Percentiles rank a stretch among this genome's conserved stretches.
Conservation (phyloP, 2,113 vertebrate species). For the Colaptes auratus region DNA sequence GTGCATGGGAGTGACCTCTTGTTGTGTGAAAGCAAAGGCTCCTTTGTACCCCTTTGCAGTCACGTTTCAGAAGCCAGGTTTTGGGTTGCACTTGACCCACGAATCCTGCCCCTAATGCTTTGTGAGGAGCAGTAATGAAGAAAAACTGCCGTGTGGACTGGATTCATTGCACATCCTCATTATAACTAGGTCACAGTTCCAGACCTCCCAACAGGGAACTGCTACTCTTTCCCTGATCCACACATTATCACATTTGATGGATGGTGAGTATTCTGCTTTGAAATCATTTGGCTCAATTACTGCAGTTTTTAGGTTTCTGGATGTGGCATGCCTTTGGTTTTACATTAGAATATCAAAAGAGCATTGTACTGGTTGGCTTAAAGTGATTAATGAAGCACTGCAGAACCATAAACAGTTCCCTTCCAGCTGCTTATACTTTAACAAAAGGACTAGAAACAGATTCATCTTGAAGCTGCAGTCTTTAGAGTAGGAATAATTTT, state of each 20-base stretch:
- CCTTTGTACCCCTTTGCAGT: constrained; percentile 11
- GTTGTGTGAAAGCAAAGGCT: constrained; percentile 55
- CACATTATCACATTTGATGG: constrained; percentile 84
- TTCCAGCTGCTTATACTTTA: constrained; percentile 20
- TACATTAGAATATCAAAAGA: constrained; percentile 33
- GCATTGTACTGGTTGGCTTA: constrained; percentile 1
- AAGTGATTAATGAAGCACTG: constrained; percentile 44
- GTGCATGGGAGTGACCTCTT: constrained; percentile 62
- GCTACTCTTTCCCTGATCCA: constrained; percentile 83
- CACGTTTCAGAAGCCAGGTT: constrained; percentile 65
- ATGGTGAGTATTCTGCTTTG: constrained; percentile 72
- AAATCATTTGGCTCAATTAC: constrained; percentile 46
- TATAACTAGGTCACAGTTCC: constrained; percentile 82
- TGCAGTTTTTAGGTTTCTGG: constrained; percentile 27
- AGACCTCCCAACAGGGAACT: constrained; percentile 82
- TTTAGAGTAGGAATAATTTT: background rate
- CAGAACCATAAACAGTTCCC: background rate
- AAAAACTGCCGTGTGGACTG: constrained; percentile 41
- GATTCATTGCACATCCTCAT: constrained; percentile 70
- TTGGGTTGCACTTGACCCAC: constrained; percentile 63
- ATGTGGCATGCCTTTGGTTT: constrained; percentile 38
- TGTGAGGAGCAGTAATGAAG: constrained; percentile 57
- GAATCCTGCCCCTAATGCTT: constrained; percentile 57
- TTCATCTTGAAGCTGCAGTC: background rate
- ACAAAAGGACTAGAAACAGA: constrained; percentile 5